Conservation (phyloP, 1,140 invertebrate species). For the Sinella curviseta region DNA sequence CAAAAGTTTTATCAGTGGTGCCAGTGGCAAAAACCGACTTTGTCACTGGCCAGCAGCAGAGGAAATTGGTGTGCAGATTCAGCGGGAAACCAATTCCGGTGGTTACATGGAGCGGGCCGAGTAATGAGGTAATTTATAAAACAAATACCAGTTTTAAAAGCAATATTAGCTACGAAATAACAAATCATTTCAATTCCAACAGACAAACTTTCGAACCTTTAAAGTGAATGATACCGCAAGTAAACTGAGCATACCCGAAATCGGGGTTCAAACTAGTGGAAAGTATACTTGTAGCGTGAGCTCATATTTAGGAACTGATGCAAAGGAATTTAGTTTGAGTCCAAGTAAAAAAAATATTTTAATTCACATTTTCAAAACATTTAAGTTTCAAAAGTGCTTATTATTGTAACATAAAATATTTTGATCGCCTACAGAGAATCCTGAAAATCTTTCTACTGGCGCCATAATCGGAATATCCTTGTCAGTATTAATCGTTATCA, state of each 20-base stretch:
- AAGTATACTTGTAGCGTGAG: not conserved
- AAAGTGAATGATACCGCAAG: not conserved
- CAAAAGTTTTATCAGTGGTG: not conserved
- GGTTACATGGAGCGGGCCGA: not conserved
- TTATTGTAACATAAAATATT: too few species aligned
- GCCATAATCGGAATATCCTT: not conserved
- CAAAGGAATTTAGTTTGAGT: not conserved
- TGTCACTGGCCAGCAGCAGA: not conserved
- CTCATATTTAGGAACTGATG: not conserved
- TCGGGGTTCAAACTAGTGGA: not conserved
- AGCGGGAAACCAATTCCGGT: not conserved
- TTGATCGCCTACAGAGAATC: too few species aligned
- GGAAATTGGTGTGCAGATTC: not conserved
- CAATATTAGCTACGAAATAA: not conserved
- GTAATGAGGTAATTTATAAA: not conserved
- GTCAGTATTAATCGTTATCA: not conserved
- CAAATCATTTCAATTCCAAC: not conserved
- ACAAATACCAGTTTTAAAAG: too few species aligned
- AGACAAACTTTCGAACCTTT: not conserved
- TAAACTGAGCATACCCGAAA: not conserved
- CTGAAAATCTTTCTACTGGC: not conserved
- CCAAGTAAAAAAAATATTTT: not conserved
- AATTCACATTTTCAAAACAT: not conserved
- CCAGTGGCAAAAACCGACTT: not conserved
- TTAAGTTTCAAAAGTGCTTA: too few species aligned